Percentiles rank a stretch among this genome's conserved stretches.
These are phyloP conservation scores for Pterophyllum scalare DNA, from an alignment of 2,113 vertebrate species.

Conservation along the genomic window DNA sequence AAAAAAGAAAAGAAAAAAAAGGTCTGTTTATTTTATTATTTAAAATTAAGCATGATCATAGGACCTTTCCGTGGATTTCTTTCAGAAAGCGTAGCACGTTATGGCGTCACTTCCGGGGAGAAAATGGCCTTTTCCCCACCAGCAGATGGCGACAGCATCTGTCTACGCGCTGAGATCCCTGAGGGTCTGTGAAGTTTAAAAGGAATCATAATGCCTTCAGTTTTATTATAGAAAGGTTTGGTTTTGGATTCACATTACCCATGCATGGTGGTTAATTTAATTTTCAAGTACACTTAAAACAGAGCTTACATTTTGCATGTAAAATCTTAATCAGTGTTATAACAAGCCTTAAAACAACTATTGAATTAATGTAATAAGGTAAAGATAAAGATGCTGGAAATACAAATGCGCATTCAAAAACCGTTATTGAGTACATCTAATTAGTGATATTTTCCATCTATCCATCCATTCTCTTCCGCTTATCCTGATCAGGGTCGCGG, in stretches of 20 bases:
- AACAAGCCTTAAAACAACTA: not conserved
- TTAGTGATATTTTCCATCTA: no score
- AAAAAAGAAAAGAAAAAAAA: not conserved
- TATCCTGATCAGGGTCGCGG: no score
- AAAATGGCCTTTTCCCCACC: not conserved
- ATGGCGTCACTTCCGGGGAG: conserved; percentile 47
- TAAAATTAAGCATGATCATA: conserved; percentile 21
- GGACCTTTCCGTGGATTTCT: not conserved
- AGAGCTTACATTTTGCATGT: not conserved
- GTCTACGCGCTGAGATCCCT: not conserved
- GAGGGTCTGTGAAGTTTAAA: not conserved
- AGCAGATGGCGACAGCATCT: conserved; percentile 32
- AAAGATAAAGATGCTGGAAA: not conserved
- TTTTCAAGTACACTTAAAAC: not conserved
- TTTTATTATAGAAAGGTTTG: not conserved
- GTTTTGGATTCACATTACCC: not conserved
- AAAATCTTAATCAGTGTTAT: not conserved
- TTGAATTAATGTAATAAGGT: not conserved
- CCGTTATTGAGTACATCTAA: not conserved
- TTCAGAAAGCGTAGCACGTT: not conserved
- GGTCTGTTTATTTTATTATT: not conserved
- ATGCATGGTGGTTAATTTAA: not conserved
- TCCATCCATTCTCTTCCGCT: no score
- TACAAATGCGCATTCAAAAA: not conserved
- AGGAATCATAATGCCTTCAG: not conserved